Conservation (phyloP, 2,888 invertebrate species). For the Nycteola revayana region DNA sequence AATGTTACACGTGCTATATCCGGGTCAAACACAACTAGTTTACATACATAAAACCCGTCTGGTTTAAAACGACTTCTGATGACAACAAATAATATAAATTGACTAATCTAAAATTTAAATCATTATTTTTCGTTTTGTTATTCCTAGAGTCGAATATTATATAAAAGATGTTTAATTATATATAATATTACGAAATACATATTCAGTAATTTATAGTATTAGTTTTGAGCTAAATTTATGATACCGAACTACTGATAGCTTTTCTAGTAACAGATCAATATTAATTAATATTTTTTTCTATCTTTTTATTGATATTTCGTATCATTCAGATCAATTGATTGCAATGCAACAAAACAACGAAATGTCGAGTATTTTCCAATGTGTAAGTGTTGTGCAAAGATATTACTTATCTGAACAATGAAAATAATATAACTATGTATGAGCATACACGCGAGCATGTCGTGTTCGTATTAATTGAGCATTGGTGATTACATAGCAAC, state of each 20-base stretch:
- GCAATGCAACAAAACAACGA: constrained; percentile 10
- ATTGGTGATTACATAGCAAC: constrained; percentile 39
- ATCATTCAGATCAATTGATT: background rate
- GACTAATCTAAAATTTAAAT: too few relatives aligned
- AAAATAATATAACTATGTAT: constrained; percentile 26
- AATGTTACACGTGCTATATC: constrained; percentile 55
- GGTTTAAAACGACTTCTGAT: background rate
- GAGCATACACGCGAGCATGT: constrained; percentile 22
- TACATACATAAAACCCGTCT: too few relatives aligned
- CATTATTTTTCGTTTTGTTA: too few relatives aligned
- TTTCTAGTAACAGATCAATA: too few relatives aligned
- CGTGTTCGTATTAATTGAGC: constrained; percentile 34
- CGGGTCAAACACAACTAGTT: constrained; percentile 67
- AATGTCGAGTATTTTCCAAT: constrained; percentile 7
- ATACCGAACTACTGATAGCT: too few relatives aligned
- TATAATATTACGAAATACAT: too few relatives aligned
- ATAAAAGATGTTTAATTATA: too few relatives aligned
- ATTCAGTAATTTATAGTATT: too few relatives aligned
- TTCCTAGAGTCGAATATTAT: too few relatives aligned
- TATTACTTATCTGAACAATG: constrained; percentile 25
- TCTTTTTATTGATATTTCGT: background rate
- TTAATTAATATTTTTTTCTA: too few relatives aligned
- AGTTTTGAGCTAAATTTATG: too few relatives aligned
- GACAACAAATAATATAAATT: background rate
- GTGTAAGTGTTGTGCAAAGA: constrained; percentile 24